Evolutionary conservation across 1,140 invertebrate genomes (phyloP).

Genomic region (Drosophila parvula): DNA sequence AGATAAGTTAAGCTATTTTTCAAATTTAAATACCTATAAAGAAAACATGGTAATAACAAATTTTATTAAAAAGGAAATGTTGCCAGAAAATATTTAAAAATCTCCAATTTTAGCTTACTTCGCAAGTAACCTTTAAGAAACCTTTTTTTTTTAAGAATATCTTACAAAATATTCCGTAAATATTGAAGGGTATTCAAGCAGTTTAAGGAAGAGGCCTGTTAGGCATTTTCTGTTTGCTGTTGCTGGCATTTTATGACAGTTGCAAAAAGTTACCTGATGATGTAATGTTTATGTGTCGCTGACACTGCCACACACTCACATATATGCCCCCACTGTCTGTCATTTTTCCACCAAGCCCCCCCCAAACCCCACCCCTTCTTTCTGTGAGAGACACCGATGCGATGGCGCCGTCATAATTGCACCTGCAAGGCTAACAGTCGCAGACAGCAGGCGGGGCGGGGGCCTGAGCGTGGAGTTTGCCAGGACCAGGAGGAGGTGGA

Average conservation of each 20-base stretch:
- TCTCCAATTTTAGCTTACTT: too few species aligned
- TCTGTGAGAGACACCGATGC: slow-evolving; percentile 30
- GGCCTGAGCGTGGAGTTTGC: background rate
- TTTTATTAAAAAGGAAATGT: too few species aligned
- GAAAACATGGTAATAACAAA: too few species aligned
- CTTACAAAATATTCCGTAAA: too few species aligned
- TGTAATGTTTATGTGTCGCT: slow-evolving; percentile 81
- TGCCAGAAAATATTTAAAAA: too few species aligned
- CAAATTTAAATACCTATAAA: too few species aligned
- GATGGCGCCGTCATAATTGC: slow-evolving; percentile 70
- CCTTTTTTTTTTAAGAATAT: too few species aligned
- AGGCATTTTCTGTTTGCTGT: slow-evolving; percentile 19
- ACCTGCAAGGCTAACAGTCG: slow-evolving; percentile 78
- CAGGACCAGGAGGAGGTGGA: slow-evolving; percentile 3
- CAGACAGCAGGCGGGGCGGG: slow-evolving; percentile 40
- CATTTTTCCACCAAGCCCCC: slow-evolving; percentile 8
- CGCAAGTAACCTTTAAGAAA: too few species aligned
- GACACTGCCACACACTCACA: slow-evolving; percentile 52
- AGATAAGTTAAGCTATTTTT: too few species aligned
- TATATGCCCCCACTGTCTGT: background rate
- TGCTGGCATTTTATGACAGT: slow-evolving; percentile 75
- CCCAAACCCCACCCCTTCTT: slow-evolving; percentile 1
- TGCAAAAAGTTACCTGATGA: slow-evolving; percentile 81
- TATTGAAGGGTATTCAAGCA: slow-evolving; percentile 17
- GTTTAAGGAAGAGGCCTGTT: background rate